These are phyloP conservation scores for Antidorcas marsupialis DNA, from an alignment of 2,113 vertebrate genomes.

Conservation along the genomic window DNA sequence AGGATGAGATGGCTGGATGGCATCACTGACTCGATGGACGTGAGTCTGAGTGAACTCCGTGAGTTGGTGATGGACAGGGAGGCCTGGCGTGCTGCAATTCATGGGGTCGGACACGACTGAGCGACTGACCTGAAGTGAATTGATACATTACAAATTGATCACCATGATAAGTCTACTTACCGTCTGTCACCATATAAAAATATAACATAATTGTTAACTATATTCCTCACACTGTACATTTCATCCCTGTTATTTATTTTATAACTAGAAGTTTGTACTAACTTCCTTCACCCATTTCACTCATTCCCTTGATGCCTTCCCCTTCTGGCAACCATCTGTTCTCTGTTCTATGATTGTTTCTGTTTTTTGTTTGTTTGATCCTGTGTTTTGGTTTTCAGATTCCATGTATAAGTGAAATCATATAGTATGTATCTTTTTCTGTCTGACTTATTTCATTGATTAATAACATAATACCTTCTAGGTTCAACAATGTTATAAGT, in stretches of 20 bases:
- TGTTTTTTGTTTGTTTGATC: background rate
- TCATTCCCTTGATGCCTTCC: background rate
- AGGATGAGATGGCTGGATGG: too few species aligned
- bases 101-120: too few species aligned
- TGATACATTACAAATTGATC: background rate
- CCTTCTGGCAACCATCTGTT: background rate
- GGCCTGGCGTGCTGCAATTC: too few species aligned
- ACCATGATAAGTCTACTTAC: background rate
- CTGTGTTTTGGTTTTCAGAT: background rate
- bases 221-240: background rate
- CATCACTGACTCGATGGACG: too few species aligned
- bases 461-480: background rate
- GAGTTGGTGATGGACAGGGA: too few species aligned
- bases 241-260: background rate
- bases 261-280: background rate
- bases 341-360: background rate
- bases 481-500: background rate
- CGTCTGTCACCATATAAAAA: background rate
- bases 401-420: background rate
- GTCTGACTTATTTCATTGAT: background rate
- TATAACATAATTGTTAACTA: background rate
- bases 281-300: background rate
- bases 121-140: too few species aligned
- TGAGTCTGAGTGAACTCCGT: too few species aligned
- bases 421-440: background rate